Conservation (phyloP, 2,797 vertebrate species). For the Rhinophrynus dorsalis region DNA sequence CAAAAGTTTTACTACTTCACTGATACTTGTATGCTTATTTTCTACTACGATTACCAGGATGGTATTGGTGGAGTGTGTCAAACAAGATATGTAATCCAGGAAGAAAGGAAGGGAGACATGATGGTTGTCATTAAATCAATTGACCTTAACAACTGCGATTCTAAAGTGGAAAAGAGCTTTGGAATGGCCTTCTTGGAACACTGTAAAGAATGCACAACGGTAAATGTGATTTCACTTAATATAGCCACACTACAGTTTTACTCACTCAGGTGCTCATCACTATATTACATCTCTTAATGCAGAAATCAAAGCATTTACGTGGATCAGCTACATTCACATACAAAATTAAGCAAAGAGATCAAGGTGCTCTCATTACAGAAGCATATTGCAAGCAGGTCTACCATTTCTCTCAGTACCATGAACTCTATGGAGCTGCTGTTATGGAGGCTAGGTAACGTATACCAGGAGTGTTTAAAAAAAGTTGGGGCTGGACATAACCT, state of each 20-base stretch:
- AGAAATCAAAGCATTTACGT: conserved; percentile 73
- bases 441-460: conserved; percentile 60
- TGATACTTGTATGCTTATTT: neutral
- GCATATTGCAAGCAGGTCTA: conserved; percentile 70
- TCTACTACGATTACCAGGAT: conserved; percentile 53
- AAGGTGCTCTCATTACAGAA: conserved; percentile 70
- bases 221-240: conserved; percentile 50
- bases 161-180: conserved; percentile 65
- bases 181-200: conserved; percentile 70
- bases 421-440: conserved; percentile 69
- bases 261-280: neutral
- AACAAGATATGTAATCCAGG: conserved; percentile 70
- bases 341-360: conserved; percentile 68
- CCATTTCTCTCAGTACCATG: conserved; percentile 73
- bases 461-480: no score
- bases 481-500: no score
- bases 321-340: conserved; percentile 69
- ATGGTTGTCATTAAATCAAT: conserved; percentile 70
- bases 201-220: conserved; percentile 68
- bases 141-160: conserved; percentile 73
- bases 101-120: conserved; percentile 59
- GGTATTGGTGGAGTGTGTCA: conserved; percentile 79
- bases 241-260: neutral
- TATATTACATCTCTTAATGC: neutral
- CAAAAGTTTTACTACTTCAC: conserved; percentile 3